Conservation (phyloP, 1,140 invertebrate species). For the Cotesia glomerata region DNA sequence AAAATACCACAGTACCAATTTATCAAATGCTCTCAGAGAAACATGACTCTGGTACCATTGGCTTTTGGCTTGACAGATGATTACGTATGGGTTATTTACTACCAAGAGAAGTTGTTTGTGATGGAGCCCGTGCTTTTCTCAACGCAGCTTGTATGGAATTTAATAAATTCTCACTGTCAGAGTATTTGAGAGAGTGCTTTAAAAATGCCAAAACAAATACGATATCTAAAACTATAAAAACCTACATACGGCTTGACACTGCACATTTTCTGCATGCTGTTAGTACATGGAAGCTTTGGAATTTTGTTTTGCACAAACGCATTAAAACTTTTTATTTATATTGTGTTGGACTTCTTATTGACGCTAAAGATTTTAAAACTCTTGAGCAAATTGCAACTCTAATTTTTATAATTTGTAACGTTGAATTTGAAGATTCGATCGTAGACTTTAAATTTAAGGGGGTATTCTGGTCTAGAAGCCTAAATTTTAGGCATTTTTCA, state of each 20-base stretch:
- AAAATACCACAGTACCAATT: background rate
- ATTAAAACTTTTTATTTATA: background rate
- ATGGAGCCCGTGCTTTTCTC: background rate
- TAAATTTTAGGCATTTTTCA: too few species aligned
- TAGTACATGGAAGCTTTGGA: background rate
- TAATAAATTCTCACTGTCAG: background rate
- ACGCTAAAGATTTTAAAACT: background rate
- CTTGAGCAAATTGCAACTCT: background rate
- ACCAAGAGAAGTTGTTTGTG: background rate
- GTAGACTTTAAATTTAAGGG: too few species aligned
- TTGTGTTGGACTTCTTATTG: background rate
- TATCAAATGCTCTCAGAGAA: background rate
- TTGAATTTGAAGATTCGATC: too few species aligned
- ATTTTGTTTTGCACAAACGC: background rate
- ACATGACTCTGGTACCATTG: background rate
- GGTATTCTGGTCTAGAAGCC: too few species aligned
- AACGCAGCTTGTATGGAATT: background rate
- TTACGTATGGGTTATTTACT: background rate
- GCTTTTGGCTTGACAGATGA: background rate
- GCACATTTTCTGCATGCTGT: background rate
- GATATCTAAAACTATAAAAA: background rate
- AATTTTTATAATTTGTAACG: background rate
- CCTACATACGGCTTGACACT: background rate
- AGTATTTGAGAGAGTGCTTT: background rate
- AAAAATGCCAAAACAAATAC: background rate